Base-by-base conservation (phyloP, 2,888 invertebrate species). In the Matsumyia berberina region DNA sequence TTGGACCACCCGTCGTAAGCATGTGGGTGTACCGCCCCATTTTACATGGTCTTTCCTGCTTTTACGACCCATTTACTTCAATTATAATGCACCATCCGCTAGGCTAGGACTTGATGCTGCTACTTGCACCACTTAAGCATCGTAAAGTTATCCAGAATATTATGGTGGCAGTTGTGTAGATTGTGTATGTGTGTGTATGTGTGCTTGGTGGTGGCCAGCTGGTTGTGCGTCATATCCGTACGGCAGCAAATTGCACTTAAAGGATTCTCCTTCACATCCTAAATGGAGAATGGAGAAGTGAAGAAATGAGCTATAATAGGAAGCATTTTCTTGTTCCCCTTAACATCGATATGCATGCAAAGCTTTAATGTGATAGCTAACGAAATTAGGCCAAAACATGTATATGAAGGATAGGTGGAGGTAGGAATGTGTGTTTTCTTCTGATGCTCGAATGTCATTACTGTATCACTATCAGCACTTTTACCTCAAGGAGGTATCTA, bases 1-100 rank as follows among this genome's bases (percentile, higher is more conserved):
- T 8, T 24, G 39, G 37, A 24, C 49, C 44, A 58, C 44, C 15
- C 29, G 11, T 19, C 6, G 9, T 57, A 17, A 46, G 66, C 55
- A 66, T 35, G 62, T 58, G 77, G 58, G 70, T 12, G 51, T 76
- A 60, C 49, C 51, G 49, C 64, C 46, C 44, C 42, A 74, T 69
- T 85, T 79, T 58, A 72, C 80, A 80, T 76, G 66, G 74, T 70
- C 49, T 51, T 85, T 76, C 74, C 76, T 53, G 80, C 80, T 85
- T 76, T 85, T 85, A 85, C 80, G 85, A 85, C 69, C 85, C 80
- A 85, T 85, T 85, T 85, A 80, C 85, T 85, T 85, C 85, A 85
- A 85, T 85, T 85, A 85, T 85, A 85, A 80, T 85, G 85, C 85
- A 85, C 85, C 85, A 79, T 85, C 85, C 74, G 85, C 70, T 76